Conservation (phyloP, 2,888 invertebrate species). For the Polyploca ridens region DNA sequence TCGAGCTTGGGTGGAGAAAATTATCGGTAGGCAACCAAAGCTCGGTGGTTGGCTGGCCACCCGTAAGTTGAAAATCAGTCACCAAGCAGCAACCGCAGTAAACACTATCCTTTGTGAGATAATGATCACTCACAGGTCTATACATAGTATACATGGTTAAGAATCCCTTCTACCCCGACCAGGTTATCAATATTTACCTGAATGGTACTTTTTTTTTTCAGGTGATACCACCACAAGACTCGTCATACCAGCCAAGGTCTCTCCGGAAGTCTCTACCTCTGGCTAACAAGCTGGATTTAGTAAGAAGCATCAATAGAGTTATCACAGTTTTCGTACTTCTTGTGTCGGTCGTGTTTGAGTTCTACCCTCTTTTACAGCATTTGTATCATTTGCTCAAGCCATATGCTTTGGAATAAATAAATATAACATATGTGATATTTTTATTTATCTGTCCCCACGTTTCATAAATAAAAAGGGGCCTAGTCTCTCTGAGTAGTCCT, state of each 20-base stretch:
- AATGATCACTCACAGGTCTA: too few relatives aligned
- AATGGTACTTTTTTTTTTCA: slow-evolving; percentile 33
- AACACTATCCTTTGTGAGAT: too few relatives aligned
- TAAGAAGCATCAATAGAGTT: slow-evolving; percentile 57
- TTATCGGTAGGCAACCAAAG: too few relatives aligned
- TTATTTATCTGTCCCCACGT: neutral
- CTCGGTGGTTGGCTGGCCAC: too few relatives aligned
- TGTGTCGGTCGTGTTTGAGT: slow-evolving; percentile 55
- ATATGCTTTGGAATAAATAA: slow-evolving; percentile 36
- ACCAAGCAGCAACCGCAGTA: too few relatives aligned
- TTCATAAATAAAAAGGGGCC: too few relatives aligned
- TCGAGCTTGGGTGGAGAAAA: too few relatives aligned
- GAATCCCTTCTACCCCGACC: too few relatives aligned
- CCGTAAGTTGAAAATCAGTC: too few relatives aligned
- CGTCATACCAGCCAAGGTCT: slow-evolving; percentile 49
- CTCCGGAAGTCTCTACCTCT: slow-evolving; percentile 58
- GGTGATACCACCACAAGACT: slow-evolving; percentile 65
- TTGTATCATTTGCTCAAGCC: slow-evolving; percentile 33
- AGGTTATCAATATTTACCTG: neutral
- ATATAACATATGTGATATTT: neutral
- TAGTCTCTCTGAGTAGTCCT: too few relatives aligned
- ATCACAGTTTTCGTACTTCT: slow-evolving; percentile 54
- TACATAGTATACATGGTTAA: too few relatives aligned
- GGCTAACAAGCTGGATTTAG: slow-evolving; percentile 47
- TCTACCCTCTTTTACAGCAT: slow-evolving; percentile 57